These are phyloP conservation scores for Anableps anableps DNA, from an alignment of 2,797 vertebrate species.

Conservation along the genomic window DNA sequence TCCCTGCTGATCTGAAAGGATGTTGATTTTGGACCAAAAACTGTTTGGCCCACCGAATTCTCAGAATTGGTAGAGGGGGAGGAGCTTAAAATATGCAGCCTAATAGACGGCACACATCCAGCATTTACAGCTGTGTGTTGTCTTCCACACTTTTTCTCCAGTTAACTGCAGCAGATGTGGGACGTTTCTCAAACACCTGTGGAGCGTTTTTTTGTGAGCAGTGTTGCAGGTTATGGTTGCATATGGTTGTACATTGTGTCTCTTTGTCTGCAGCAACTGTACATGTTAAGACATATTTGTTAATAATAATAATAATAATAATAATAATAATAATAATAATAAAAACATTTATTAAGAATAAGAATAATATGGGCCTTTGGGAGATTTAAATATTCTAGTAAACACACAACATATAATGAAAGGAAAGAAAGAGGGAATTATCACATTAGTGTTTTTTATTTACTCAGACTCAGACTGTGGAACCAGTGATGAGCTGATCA, in stretches of 20 bases:
- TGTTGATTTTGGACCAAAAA: slow-evolving; percentile 62
- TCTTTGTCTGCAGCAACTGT: neutral
- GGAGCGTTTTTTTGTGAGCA: neutral
- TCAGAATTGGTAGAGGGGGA: slow-evolving; percentile 40
- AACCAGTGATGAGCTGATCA: neutral
- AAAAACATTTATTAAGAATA: neutral
- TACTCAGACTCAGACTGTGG: neutral
- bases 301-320: neutral
- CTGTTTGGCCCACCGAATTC: slow-evolving; percentile 1
- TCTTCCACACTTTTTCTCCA: slow-evolving; percentile 12
- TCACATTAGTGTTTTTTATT: too few species aligned
- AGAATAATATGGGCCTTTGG: neutral
- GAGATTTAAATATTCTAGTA: neutral
- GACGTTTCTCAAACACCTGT: neutral
- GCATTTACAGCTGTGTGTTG: neutral
- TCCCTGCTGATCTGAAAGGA: slow-evolving; percentile 30
- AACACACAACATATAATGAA: neutral
- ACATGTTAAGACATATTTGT: neutral
- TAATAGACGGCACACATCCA: slow-evolving; percentile 18
- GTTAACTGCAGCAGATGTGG: neutral
- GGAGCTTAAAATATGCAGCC: slow-evolving; percentile 44
- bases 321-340: neutral
- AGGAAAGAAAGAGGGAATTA: too few species aligned
- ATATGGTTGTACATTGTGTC: neutral
- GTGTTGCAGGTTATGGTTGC: neutral